phyloP scores from a whole-genome alignment of 2,797 vertebrate species.

The Manis crassicaudata region DNA sequence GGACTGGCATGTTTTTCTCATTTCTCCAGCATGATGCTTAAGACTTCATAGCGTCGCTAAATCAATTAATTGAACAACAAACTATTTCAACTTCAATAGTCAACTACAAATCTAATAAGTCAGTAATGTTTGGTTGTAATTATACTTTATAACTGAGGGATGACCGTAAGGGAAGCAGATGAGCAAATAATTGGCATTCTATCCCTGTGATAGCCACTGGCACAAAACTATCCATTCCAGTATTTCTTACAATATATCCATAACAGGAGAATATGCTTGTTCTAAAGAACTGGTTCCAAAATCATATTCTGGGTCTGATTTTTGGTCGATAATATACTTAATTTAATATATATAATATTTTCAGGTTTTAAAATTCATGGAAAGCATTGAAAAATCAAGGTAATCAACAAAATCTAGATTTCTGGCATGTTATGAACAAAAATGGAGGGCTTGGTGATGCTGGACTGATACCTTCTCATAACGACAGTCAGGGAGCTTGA shows the following conservation, averaged over 20 bases:
- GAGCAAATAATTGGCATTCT: background rate
- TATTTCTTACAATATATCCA: background rate
- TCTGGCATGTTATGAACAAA: background rate
- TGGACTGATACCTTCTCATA: background rate
- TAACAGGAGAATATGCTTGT: background rate
- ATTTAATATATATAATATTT: background rate
- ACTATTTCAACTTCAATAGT: background rate
- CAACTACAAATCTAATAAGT: background rate
- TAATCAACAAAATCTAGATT: background rate
- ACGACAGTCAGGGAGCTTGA: fast-evolving
- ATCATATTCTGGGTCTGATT: background rate
- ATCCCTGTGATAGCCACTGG: too few relatives aligned
- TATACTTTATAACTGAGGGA: background rate
- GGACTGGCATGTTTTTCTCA: background rate
- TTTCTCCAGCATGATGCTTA: background rate
- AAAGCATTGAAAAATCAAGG: background rate
- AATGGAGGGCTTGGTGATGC: background rate
- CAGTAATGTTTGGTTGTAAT: background rate
- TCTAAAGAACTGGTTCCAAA: background rate
- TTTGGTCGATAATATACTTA: too few relatives aligned
- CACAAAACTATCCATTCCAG: background rate
- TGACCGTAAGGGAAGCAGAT: background rate
- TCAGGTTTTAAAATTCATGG: background rate
- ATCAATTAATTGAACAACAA: background rate
- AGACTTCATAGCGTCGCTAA: background rate